Conservation (phyloP, 2,888 invertebrate species). For the Agriopis marginaria region DNA sequence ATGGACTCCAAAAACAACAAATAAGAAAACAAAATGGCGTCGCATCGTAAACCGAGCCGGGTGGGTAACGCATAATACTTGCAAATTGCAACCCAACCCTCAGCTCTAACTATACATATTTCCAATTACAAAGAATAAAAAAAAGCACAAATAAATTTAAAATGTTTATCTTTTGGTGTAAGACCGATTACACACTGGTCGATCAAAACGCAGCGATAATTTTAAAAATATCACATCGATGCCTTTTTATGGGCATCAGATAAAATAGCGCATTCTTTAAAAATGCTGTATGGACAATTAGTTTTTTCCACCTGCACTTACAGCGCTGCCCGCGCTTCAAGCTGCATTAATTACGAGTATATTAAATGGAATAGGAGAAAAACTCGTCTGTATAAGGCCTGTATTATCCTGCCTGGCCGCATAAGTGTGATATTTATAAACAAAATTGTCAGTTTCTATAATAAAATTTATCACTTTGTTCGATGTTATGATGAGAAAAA, state of each 20-base stretch:
- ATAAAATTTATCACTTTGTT: no score
- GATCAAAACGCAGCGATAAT: conserved; percentile 20
- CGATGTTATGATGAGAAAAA: no score
- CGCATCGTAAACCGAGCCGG: conserved; percentile 52
- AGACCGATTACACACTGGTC: conserved; percentile 37
- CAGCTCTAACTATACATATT: conserved; percentile 59
- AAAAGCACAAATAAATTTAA: not conserved
- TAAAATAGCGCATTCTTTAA: conserved; percentile 20
- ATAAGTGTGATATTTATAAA: conserved; percentile 4
- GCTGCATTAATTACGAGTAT: conserved; percentile 33
- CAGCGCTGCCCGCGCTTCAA: conserved; percentile 2
- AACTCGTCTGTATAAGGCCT: conserved; percentile 21
- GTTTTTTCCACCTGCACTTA: conserved; percentile 37
- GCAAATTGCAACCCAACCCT: conserved; percentile 66
- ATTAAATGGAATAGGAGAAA: conserved; percentile 26
- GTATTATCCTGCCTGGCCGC: conserved; percentile 15
- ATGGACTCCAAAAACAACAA: conserved; percentile 42
- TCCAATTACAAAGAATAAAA: conserved; percentile 68
- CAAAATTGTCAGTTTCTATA: no score
- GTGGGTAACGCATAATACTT: conserved; percentile 64
- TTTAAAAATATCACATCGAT: conserved; percentile 15
- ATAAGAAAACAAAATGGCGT: conserved; percentile 41
- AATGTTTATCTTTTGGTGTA: conserved; percentile 25
- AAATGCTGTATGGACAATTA: conserved; percentile 24
- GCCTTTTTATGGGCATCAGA: conserved; percentile 20